Base-by-base conservation (phyloP, 37 sponge, comb jelly and placozoan species). In the Geodia barretti region DNA sequence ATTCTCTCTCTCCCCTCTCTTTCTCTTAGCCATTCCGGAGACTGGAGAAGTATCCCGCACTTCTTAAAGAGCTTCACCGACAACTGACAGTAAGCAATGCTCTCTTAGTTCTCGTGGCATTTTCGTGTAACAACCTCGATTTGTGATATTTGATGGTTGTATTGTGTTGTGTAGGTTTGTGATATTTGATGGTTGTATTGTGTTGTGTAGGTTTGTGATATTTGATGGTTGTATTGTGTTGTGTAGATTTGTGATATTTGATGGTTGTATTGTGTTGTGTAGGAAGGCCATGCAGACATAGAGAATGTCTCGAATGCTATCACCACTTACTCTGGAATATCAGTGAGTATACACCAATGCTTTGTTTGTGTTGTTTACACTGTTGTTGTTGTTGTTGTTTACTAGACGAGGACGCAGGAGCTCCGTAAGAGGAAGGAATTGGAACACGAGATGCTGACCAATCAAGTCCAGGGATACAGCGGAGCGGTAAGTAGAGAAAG, bases 391-490 rank as follows among this genome's bases (percentile, higher is more conserved):
- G n/a, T n/a, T n/a, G n/a, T 30, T 4, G 37, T 20, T n/a, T n/a
- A n/a, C n/a, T 43, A 95, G 90, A 63, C 81, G 30, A 62, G 82
- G 17, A 88, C 86, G 24, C 92, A 96, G 60, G 88, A 92, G 61
- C 47, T 92, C 3, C 78, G 97, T 0, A 96, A 87, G 75, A 64
- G 77, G 76, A 96, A 96, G 43, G 97, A 96, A 39, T 77, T 87
- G 73, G 97, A 96, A 60, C 88, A 82, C 42, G 97, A 96, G 29
- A 96, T 96, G 97, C 29, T 93, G 37, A 82, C 93, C 8, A 82
- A 74, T n/a, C 84, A 87, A 42, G 88, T 96, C 20, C 83, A 92
- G 31, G 94, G 94, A 7, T 96, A 79, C 75, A 78, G 66, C 76
- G 97, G 97, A 17, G 69, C 79, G 79, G 90, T 93, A 64, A 41